Evolutionary conservation across 2,797 vertebrate species (phyloP), one percentile per base, ranked within the genome.

Genomic region (Clarias fuscus): DNA sequence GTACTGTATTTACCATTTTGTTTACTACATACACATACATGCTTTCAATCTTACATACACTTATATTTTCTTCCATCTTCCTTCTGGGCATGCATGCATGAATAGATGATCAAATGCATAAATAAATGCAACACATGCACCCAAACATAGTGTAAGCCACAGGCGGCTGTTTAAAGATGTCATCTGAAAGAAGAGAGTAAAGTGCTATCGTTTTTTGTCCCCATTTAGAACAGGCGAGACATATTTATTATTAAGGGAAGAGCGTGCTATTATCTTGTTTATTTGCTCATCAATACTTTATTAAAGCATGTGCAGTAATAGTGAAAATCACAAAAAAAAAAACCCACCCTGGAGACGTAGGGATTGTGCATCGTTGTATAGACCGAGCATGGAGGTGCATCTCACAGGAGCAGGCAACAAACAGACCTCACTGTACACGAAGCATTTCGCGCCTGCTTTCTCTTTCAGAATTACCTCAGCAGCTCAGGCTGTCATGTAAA

Each of bases 401-500:
- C 87, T 92, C 70, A 24, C 22, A 64, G 86, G 73, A 82, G 73
- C 77, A 71, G 20, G 88, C 91, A 91, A 64, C 90, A 24, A 92
- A 89, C 92, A 91, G 92, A 93, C 92, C 92, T 92, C 91, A 92
- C 90, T 92, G 92, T 93, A 93, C 95, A 95, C 95, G 93, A 95
- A 96, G 93, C 94, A 95, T 96, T 95, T 95, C 95, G 92, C 91
- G 90, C 85, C 91, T 92, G 89, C 85, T 90, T 92, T 85, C 90
- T 91, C 92, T 94, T 95, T 94, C 94, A 92, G 95, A 95, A 95
- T 95, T 93, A 95, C 93, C 93, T 93, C 90, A 84, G 84, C 92
- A 89, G 90, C 91, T 88, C 87, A 87, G 92, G 92, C 92, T 94
- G 95, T 94, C 95, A 93, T 95, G 95, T 96, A 95, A 95, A 96